phyloP scores from a whole-genome alignment of 2,888 invertebrate genomes.

The Drosophila multiciliata region DNA sequence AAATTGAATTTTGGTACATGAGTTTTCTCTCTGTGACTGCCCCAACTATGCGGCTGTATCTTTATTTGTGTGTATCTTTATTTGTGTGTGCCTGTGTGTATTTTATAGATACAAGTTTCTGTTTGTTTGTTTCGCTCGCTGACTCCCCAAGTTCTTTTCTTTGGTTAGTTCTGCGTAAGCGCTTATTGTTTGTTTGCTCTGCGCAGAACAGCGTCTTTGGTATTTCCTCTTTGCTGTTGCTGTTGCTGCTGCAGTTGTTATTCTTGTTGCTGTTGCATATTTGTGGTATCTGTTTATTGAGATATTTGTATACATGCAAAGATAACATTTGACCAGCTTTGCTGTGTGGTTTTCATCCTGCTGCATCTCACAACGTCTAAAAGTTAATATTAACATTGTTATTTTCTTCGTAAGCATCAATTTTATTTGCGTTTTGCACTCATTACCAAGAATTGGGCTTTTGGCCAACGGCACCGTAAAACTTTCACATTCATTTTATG shows the following conservation, averaged over 20 bases:
- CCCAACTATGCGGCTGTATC: conserved; percentile 10
- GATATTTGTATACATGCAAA: conserved; percentile 34
- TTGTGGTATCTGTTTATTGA: conserved; percentile 53
- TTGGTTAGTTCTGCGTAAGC: conserved; percentile 39
- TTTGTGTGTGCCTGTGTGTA: conserved; percentile 45
- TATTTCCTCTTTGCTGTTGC: conserved; percentile 59
- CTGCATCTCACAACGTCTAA: not conserved
- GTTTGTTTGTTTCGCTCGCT: conserved; percentile 65
- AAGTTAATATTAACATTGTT: not conserved
- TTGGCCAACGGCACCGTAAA: conserved; percentile 25
- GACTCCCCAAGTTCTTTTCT: conserved; percentile 47
- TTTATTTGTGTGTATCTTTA: conserved; percentile 26
- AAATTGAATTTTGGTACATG: not conserved
- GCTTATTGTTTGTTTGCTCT: conserved; percentile 58
- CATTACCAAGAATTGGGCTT: conserved; percentile 28
- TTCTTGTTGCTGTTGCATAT: conserved; percentile 28
- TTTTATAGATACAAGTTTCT: conserved; percentile 75
- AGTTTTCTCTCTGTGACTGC: conserved; percentile 10
- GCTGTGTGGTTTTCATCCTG: conserved; percentile 25
- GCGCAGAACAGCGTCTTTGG: conserved; percentile 47
- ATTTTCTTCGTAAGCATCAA: conserved; percentile 8
- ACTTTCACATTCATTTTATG: conserved; percentile 74
- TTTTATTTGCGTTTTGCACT: conserved; percentile 10
- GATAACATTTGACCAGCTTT: conserved; percentile 18
- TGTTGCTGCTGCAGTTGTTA: conserved; percentile 6